Conservation (phyloP, 2,888 invertebrate species). For the Mayetiola destructor region DNA sequence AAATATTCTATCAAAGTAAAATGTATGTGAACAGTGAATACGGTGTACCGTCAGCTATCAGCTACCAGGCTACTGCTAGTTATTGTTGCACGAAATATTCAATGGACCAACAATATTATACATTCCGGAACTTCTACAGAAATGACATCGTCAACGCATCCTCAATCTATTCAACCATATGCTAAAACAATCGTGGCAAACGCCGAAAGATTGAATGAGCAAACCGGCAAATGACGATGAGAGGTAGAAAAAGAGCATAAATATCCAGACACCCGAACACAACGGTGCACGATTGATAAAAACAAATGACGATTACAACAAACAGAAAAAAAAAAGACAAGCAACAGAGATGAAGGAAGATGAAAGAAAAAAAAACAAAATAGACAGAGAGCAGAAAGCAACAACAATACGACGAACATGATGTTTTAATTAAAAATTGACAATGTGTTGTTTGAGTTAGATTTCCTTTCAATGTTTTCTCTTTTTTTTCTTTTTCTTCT, state of each 20-base stretch:
- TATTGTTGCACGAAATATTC: not conserved
- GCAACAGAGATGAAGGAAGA: too few relatives aligned
- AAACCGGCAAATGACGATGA: too few relatives aligned
- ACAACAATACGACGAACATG: constrained; percentile 3
- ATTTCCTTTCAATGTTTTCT: not conserved
- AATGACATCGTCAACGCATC: constrained; percentile 3
- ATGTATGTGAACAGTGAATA: too few relatives aligned
- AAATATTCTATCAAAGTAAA: too few relatives aligned
- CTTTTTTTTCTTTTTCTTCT: not conserved
- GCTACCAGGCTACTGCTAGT: not conserved
- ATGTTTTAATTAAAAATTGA: constrained; percentile 12
- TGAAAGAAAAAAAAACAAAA: not conserved
- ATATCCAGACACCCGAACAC: constrained; percentile 1
- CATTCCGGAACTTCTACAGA: constrained; percentile 1
- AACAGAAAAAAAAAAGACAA: too few relatives aligned
- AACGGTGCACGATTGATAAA: constrained; percentile 4
- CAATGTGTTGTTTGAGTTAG: constrained; percentile 2
- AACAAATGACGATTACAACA: too few relatives aligned
- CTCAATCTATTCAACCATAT: not conserved
- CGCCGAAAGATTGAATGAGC: constrained; percentile 1
- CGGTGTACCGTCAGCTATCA: too few relatives aligned
- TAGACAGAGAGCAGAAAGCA: not conserved
- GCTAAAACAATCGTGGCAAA: constrained; percentile 10
- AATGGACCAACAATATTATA: too few relatives aligned
- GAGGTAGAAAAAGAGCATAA: too few relatives aligned